Conservation (phyloP, 2,113 vertebrate genomes). For the Toxotes chatareus region DNA sequence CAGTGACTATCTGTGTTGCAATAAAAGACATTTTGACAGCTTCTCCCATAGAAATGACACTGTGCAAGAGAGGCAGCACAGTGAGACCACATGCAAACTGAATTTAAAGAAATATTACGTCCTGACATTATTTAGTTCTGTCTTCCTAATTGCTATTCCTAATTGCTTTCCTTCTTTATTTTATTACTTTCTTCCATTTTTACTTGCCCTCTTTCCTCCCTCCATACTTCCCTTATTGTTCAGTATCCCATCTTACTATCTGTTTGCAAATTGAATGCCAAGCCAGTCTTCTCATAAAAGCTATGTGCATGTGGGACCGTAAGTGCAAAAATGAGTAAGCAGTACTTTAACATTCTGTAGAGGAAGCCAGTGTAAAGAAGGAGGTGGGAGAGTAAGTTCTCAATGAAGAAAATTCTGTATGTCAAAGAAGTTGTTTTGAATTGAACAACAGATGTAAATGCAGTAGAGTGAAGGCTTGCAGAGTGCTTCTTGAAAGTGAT, state of each 20-base stretch:
- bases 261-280: too few relatives aligned
- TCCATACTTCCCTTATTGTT: neutral
- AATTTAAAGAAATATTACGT: neutral
- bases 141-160: neutral
- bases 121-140: neutral
- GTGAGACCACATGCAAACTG: neutral
- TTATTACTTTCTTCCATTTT: neutral
- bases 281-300: too few relatives aligned
- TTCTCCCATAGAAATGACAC: neutral
- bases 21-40: neutral
- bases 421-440: neutral
- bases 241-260: neutral
- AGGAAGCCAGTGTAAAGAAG: too few relatives aligned
- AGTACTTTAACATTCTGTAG: too few relatives aligned
- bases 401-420: neutral
- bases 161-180: neutral
- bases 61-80: neutral
- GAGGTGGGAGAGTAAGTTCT: too few relatives aligned
- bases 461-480: neutral
- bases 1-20: conserved; percentile 14
- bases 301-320: too few relatives aligned
- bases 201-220: neutral
- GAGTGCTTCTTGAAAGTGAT: conserved; percentile 19
- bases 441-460: conserved; percentile 35
- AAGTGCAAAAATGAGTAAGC: too few relatives aligned